Evolutionary conservation across 2,888 invertebrate genomes (phyloP), one percentile per base, ranked within the genome.

Genomic region (Noctua fimbriata): DNA sequence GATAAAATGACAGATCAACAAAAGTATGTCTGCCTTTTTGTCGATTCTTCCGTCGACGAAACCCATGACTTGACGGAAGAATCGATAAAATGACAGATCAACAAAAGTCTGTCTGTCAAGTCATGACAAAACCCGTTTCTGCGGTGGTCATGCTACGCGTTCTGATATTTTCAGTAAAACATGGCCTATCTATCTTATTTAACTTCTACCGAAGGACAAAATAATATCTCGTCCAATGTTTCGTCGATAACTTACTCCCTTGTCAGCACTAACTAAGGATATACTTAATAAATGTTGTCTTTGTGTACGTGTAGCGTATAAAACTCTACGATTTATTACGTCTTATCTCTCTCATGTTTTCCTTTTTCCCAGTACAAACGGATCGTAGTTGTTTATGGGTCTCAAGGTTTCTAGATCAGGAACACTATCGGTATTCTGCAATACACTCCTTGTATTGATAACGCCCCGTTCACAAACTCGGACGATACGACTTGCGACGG

Each of bases 281-380:
- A 84, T 78, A 69, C 69, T 78, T 69, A 84, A 81, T 78, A 84
- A 81, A 84, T 69, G 41, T 84, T 84, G 69, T 81, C 79, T 79
- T 3, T 65, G 9, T 69, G 69, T 65, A 69, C 81, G 84, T 84
- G 79, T 84, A 47, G n/a, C 63, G 81, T 84, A 84, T 81, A 81
- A 80, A 84, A 81, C 84, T 84, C 55, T 5, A 55, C n/a, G 79
- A 84, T 81, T 65, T 84, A 81, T 84, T 69, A 79, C 63, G 55
- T 9, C 79, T 81, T 81, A 81, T 84, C 81, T 81, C 0, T 16
- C 47, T 9, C 47, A 78, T 84, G 69, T 41, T 79, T 74, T 78
- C 21, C 32, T 79, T 76, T 76, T 49, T 79, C 9, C 9, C 6
- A 41, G 55, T 55, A 84, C 36, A 69, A 76, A 63, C 47, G 10